Conservation (phyloP, 2,888 invertebrate species). For the Anoplius nigerrimus region DNA sequence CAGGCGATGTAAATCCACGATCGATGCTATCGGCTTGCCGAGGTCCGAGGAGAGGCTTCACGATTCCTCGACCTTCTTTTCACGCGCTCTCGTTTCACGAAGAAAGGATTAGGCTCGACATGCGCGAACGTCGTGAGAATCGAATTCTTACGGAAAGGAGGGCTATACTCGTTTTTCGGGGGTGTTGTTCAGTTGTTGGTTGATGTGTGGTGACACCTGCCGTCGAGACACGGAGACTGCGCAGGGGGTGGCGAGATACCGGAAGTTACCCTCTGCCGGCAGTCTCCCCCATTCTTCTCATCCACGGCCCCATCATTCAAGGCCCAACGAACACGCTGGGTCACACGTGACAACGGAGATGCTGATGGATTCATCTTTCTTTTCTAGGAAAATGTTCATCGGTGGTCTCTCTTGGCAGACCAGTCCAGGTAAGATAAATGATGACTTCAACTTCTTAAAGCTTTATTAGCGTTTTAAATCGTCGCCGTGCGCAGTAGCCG, state of each 20-base stretch:
- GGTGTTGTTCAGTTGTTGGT: conserved; percentile 66
- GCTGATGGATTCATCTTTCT: conserved; percentile 77
- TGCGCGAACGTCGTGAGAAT: too few relatives aligned
- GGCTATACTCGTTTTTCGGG: conserved; percentile 34
- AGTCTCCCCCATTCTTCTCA: conserved; percentile 56
- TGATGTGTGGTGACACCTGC: conserved; percentile 71
- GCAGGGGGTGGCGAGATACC: conserved; percentile 57
- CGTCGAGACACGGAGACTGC: conserved; percentile 61
- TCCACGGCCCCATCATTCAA: conserved; percentile 62
- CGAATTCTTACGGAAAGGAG: background rate
- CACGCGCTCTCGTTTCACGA: too few relatives aligned
- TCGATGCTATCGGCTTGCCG: background rate
- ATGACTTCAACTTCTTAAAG: background rate
- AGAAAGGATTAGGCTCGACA: too few relatives aligned
- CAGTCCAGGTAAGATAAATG: conserved; percentile 92
- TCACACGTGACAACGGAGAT: conserved; percentile 49
- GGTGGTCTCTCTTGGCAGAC: conserved; percentile 99
- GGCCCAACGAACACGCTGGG: conserved; percentile 1
- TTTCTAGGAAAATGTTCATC: conserved; percentile 99
- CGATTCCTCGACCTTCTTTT: too few relatives aligned
- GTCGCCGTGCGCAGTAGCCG: too few relatives aligned
- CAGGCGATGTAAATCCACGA: conserved; percentile 4
- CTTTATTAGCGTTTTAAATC: conserved; percentile 7
- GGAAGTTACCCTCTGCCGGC: conserved; percentile 63
- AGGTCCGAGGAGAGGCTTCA: conserved; percentile 25